Percentiles rank a stretch among this genome's conserved stretches.
These are phyloP conservation scores for Fopius arisanus DNA, from an alignment of 1,140 invertebrate genomes.

Conservation along the genomic window DNA sequence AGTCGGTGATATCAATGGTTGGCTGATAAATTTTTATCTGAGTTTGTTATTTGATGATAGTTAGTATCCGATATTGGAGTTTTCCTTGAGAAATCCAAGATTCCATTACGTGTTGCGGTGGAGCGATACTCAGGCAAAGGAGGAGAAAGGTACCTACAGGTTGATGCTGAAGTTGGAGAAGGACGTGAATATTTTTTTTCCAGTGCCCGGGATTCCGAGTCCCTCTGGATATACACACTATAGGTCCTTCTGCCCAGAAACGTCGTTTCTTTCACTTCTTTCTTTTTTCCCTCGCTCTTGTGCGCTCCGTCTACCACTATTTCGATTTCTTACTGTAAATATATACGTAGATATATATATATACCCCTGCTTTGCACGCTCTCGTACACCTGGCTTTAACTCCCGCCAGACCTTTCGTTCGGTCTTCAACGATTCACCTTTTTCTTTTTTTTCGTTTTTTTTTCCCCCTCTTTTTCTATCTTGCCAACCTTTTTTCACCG, in stretches of 20 bases:
- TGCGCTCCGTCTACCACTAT: background rate
- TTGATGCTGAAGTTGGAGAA: background rate
- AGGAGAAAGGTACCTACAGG: background rate
- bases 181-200: background rate
- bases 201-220: background rate
- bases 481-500: background rate
- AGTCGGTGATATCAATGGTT: too few relatives aligned
- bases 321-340: constrained; percentile 22
- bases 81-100: constrained; percentile 8
- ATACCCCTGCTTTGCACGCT: constrained; percentile 22
- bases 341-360: constrained; percentile 2
- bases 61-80: background rate
- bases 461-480: constrained; percentile 18
- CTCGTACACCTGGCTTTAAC: constrained; percentile 25
- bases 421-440: constrained; percentile 29
- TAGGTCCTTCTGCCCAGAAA: background rate
- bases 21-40: too few relatives aligned
- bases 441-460: background rate
- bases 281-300: background rate
- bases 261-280: background rate
- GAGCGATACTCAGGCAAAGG: background rate
- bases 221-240: background rate
- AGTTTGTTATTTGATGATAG: background rate
- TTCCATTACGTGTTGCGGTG: constrained; percentile 16
- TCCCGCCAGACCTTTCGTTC: constrained; percentile 32